Evolutionary conservation across 2,888 invertebrate genomes (phyloP), one percentile per base, ranked within the genome.

Genomic region (Notodonta dromedarius): DNA sequence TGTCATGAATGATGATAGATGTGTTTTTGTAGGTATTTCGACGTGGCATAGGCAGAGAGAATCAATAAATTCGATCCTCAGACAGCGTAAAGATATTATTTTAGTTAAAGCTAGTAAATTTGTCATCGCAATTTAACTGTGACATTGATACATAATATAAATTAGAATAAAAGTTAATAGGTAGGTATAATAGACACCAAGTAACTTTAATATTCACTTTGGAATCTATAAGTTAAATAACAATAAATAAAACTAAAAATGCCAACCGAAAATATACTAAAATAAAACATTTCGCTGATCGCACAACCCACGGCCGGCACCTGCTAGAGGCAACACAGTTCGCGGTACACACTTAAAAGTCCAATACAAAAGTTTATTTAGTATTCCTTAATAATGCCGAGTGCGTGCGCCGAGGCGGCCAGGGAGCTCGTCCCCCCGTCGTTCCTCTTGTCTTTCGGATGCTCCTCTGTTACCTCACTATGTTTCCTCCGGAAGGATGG

Each of bases 401-500:
- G 32, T 32, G 54, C 4, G 12, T 35, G 39, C 9, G n/a, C 8
- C 13, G 54, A 12, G 14, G 54, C 24, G 6, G 12, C 39, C 39
- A 54, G 39, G n/a, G 54, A n/a, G 13, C 54, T 39, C 39, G 54
- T 54, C 14, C 39, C 39, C 8, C 39, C 54, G 48, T 82, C 79
- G 56, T 70, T 82, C 67, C 75, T 80, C 57, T 79, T 73, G 40
- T 80, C 80, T 56, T 74, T 77, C 24, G 75, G 55, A 59, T 65
- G 63, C 14, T 65, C 66, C 5, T 71, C 64, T 39, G 56, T 13
- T 0, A 32, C 58, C 46, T 55, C 65, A 6, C 61, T 58, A 42
- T 66, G 59, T 46, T 60, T 62, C 59, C 62, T 70, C 16, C 70
- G 67, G 57, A 69, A 69, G n/a, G 61, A 46, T 0, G 82, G 78